Evolutionary conservation across 2,888 invertebrate species (phyloP).

Genomic region (Ligdia adustata): DNA sequence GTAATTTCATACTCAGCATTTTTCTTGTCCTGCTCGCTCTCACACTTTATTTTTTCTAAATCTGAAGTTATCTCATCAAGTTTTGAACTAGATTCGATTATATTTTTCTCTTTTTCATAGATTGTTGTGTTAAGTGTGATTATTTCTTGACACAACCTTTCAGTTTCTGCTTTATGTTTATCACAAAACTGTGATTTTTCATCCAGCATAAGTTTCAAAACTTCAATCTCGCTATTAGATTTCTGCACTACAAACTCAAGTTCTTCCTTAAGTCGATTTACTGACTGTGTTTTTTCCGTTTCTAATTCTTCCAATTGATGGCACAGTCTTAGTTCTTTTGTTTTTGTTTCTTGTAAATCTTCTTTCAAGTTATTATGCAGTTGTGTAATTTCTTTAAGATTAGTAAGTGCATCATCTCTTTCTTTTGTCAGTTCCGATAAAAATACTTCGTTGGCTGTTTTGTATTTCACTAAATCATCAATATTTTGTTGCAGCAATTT

Average conservation of each 20-base stretch:
- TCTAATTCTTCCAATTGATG: conserved; percentile 44
- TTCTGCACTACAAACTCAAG: conserved; percentile 35
- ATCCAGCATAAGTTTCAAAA: conserved; percentile 42
- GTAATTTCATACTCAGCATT: conserved; percentile 64
- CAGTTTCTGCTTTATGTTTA: conserved; percentile 43
- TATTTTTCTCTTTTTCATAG: conserved; percentile 43
- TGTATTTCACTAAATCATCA: conserved; percentile 42
- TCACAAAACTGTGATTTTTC: conserved; percentile 45
- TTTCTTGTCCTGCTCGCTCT: conserved; percentile 72
- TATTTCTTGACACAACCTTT: conserved; percentile 42
- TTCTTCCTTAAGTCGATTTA: conserved; percentile 43
- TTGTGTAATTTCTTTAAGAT: conserved; percentile 34
- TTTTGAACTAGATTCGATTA: conserved; percentile 41
- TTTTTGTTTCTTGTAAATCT: conserved; percentile 40
- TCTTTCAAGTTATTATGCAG: conserved; percentile 38
- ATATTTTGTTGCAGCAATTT: conserved; percentile 45
- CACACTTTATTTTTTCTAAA: conserved; percentile 55
- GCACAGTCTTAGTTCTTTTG: conserved; percentile 40
- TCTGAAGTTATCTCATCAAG: conserved; percentile 41
- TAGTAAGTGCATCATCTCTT: conserved; percentile 32
- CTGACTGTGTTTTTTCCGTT: conserved; percentile 42
- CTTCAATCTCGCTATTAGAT: conserved; percentile 45
- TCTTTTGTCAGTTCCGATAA: conserved; percentile 39
- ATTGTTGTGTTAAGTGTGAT: conserved; percentile 44
- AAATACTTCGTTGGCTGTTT: conserved; percentile 33